phyloP scores from a whole-genome alignment of 1,140 invertebrate species.

The Drosophila guanche region DNA sequence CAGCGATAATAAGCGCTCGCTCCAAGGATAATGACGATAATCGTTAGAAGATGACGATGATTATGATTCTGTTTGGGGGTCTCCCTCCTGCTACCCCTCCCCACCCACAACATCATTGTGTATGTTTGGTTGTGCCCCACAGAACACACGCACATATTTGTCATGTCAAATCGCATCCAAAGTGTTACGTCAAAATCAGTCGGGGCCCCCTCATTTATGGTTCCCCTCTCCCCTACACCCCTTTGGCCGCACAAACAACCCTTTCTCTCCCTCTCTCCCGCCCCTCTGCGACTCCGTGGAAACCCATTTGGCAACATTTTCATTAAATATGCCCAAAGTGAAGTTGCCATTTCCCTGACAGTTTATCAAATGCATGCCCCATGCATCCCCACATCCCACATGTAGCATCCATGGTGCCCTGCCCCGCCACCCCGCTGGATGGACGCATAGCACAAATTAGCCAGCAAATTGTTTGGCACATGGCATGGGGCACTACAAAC shows the following conservation, averaged over 20 bases:
- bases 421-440: not conserved
- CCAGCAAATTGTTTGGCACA: slow-evolving; percentile 75
- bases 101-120: slow-evolving; percentile 29
- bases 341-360: slow-evolving; percentile 79
- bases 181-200: slow-evolving; percentile 78
- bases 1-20: slow-evolving; percentile 53
- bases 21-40: slow-evolving; percentile 57
- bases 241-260: not conserved
- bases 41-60: slow-evolving; percentile 54
- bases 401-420: no score
- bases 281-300: slow-evolving; percentile 20
- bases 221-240: not conserved
- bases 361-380: slow-evolving; percentile 78
- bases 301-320: slow-evolving; percentile 76
- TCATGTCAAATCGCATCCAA: slow-evolving; percentile 82
- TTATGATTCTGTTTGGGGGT: slow-evolving; percentile 41
- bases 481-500: slow-evolving; percentile 39
- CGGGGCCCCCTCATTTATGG: slow-evolving; percentile 3
- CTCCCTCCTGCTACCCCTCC: not conserved
- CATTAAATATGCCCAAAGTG: slow-evolving; percentile 82
- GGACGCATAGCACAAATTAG: slow-evolving; percentile 72
- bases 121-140: slow-evolving; percentile 59
- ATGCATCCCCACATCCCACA: not conserved
- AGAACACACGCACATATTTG: slow-evolving; percentile 72
- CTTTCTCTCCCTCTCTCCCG: no score